phyloP scores from a whole-genome alignment of 2,113 vertebrate genomes.

The Zosterops japonicus region DNA sequence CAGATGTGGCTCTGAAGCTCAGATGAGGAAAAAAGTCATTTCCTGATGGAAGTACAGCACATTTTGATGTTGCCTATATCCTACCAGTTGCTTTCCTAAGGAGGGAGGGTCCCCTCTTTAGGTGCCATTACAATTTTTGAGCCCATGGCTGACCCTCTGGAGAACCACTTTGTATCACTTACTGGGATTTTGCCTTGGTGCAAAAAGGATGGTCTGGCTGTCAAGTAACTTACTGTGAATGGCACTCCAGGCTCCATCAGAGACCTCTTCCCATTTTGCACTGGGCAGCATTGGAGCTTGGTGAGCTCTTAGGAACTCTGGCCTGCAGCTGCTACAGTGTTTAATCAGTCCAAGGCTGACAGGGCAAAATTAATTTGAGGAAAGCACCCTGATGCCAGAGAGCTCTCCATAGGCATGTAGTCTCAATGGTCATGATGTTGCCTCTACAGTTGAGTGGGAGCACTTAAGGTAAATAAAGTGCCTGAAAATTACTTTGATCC shows the following conservation, averaged over 20 bases:
- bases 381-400: neutral
- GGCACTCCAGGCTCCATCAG: neutral
- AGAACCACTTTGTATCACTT: neutral
- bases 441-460: neutral
- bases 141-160: neutral
- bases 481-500: neutral
- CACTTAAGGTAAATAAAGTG: neutral
- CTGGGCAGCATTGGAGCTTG: neutral
- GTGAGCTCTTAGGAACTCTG: neutral
- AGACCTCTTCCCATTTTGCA: neutral
- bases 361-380: neutral
- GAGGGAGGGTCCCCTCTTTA: neutral
- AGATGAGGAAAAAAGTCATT: neutral
- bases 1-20: neutral
- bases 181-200: neutral
- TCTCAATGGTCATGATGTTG: fast-evolving
- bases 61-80: neutral
- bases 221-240: neutral
- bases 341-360: neutral
- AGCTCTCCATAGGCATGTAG: neutral
- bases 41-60: neutral
- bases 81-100: neutral
- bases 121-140: neutral
- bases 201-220: neutral
- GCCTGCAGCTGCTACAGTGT: fast-evolving